Percentiles rank a stretch among this genome's conserved stretches.
Conservation (phyloP, 2,113 vertebrate genomes). For the Indri indri region DNA sequence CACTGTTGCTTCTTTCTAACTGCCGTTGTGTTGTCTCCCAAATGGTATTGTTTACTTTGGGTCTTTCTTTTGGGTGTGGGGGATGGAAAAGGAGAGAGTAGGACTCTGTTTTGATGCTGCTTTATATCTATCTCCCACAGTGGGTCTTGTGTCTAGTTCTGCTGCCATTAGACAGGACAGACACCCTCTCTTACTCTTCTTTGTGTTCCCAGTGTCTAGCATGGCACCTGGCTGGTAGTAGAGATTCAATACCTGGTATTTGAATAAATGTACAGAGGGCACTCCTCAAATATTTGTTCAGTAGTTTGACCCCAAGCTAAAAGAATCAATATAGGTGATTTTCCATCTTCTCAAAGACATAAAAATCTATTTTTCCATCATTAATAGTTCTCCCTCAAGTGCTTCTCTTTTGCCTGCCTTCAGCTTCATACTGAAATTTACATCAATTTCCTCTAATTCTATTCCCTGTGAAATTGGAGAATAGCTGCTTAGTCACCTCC, state of each 20-base stretch:
- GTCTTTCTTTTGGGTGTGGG: not conserved
- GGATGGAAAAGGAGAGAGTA: not conserved
- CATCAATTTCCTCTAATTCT: conserved; percentile 55
- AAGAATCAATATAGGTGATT: not conserved
- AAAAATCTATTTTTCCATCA: not conserved
- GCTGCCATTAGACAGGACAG: not conserved
- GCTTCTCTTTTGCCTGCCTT: not conserved
- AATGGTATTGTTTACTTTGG: not conserved
- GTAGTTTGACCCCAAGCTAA: not conserved
- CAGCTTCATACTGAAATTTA: conserved; percentile 34
- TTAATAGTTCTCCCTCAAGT: conserved; percentile 2
- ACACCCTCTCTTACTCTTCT: fast-evolving
- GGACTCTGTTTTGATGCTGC: not conserved
- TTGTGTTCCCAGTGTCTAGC: not conserved
- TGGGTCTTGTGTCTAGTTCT: not conserved
- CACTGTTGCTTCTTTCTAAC: not conserved
- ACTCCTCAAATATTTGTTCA: not conserved
- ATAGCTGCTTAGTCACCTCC: conserved; percentile 51
- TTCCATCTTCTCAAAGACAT: not conserved
- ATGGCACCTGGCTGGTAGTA: not conserved
- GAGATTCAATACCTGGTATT: not conserved
- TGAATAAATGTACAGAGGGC: not conserved
- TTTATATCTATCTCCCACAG: not conserved
- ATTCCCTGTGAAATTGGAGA: conserved; percentile 62
- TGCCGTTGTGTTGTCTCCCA: not conserved